Base-by-base conservation (phyloP, 2,888 invertebrate genomes). In the Athalia circularis region DNA sequence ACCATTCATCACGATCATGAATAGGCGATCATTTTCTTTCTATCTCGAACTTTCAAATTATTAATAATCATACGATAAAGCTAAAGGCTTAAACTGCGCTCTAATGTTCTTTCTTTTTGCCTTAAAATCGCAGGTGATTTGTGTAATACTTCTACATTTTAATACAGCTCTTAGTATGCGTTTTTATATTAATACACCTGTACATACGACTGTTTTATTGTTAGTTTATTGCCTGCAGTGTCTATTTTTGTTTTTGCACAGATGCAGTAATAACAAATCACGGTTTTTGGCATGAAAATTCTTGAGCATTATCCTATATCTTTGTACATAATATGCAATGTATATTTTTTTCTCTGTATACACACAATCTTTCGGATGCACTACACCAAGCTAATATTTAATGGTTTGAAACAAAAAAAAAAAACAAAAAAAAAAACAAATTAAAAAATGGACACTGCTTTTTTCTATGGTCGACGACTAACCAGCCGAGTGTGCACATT, bases 401-500 rank as follows among this genome's bases (percentile, higher is more conserved):
- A 29, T 29, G 29, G 29, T 29, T 29, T 29, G 29, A 29, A 29
- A 29, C 29, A 29, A 29, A 29, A 29, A 29, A 29, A 29, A 29
- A 29, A 29, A 29, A 29, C 0, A 29, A 29, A 29, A 29, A 29
- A 29, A 29, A 29, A 29, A 29, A 1, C 29, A 29, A 29, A 1
- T 29, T 2, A 29, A 83, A 85, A 84, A 86, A 85, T 87, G 82
- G 87, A 87, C 86, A 85, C 86, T 85, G 85, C 80, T 76, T 29
- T 29, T 29, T 29, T 29, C 74, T 83, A 80, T 85, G 85, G 83
- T 85, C 83, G 84, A 84, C 84, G 82, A 88, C 87, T 89, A 89
- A 89, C 88, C 84, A 80, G 87, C 82, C 85, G 85, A 88, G 86
- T 87, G 87, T 88, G 87, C 86, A 88, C 87, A 83, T 86, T 82